These are phyloP conservation scores for Helobdella robusta DNA, from an alignment of 2,888 invertebrate species.

Conservation along the genomic window DNA sequence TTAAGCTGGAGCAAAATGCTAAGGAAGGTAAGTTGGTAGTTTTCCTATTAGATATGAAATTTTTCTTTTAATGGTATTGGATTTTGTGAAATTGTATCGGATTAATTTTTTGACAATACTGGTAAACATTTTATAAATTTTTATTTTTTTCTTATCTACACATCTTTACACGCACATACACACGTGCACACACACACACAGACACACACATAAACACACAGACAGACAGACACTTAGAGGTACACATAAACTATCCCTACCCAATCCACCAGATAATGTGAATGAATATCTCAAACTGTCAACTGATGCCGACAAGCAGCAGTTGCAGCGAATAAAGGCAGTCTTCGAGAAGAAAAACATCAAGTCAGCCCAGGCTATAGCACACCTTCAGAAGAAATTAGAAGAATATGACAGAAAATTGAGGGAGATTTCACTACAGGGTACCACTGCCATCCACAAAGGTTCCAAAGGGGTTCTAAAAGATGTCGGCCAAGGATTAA, in stretches of 20 bases:
- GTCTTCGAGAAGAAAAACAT: constrained; percentile 96
- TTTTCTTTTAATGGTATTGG: too few species aligned
- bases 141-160: too few species aligned
- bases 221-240: too few species aligned
- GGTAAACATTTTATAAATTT: too few species aligned
- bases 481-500: constrained; percentile 87
- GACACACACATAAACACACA: too few species aligned
- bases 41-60: too few species aligned
- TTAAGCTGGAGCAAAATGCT: constrained; percentile 24
- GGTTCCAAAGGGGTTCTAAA: constrained; percentile 72
- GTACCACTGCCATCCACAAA: constrained; percentile 50
- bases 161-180: too few species aligned
- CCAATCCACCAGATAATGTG: constrained; percentile 81
- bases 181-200: too few species aligned
- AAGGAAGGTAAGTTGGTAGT: constrained; percentile 24
- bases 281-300: constrained; percentile 81
- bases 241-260: too few species aligned
- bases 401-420: constrained; percentile 79
- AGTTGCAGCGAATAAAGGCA: constrained; percentile 79
- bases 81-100: too few species aligned
- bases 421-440: constrained; percentile 70
- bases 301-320: constrained; percentile 71
- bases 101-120: too few species aligned
- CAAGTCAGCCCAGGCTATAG: constrained; percentile 84
- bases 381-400: constrained; percentile 81